These are phyloP conservation scores for Emydoidea blandingii DNA, from an alignment of 2,797 vertebrate species.

Conservation along the genomic window DNA sequence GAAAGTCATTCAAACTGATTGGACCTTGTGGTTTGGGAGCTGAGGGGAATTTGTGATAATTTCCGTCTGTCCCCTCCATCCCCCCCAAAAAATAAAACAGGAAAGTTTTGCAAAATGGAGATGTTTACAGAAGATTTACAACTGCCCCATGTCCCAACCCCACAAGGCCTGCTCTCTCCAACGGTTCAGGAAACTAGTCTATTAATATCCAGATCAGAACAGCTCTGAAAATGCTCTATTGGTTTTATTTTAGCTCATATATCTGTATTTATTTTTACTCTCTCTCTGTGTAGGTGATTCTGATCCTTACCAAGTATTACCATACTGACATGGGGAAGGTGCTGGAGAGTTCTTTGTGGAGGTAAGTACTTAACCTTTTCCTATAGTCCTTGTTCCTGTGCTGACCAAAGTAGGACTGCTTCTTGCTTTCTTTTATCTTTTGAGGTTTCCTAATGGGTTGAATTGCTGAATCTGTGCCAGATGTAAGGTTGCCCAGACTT, in stretches of 20 bases:
- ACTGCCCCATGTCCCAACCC: fast-evolving
- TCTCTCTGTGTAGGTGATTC: slow-evolving; percentile 88
- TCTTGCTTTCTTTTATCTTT: not conserved
- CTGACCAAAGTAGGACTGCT: not conserved
- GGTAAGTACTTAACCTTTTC: slow-evolving; percentile 81
- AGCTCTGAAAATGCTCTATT: not conserved
- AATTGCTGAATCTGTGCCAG: not conserved
- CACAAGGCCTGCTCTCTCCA: not conserved
- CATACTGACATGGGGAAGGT: slow-evolving; percentile 97
- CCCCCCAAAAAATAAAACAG: not conserved
- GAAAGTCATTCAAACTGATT: not conserved
- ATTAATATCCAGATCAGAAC: fast-evolving
- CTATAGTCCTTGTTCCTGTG: not conserved
- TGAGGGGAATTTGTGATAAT: not conserved
- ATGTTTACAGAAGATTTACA: not conserved
- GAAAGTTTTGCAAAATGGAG: not conserved
- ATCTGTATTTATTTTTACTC: slow-evolving; percentile 29
- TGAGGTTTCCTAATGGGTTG: not conserved
- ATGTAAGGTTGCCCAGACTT: not conserved
- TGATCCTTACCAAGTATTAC: slow-evolving; percentile 98
- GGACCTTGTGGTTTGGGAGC: not conserved
- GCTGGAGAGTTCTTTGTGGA: slow-evolving; percentile 97
- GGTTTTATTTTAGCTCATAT: not conserved
- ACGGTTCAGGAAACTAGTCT: not conserved
- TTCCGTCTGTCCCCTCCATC: not conserved